Evolutionary conservation across 2,888 invertebrate genomes (phyloP).

Genomic region (Ferdinandea cuprea): DNA sequence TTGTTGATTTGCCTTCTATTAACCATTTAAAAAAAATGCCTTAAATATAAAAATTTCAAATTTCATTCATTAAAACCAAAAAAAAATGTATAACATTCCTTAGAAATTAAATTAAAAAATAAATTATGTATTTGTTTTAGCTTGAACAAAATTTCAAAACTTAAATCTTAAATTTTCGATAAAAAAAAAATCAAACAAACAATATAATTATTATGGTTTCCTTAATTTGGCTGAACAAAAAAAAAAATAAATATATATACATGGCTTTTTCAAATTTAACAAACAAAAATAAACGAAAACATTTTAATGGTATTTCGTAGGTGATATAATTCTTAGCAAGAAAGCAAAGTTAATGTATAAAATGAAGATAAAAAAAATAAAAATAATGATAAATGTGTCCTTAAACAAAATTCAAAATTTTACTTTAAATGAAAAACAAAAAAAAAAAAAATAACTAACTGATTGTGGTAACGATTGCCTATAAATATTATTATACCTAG

Average conservation of each 20-base stretch:
- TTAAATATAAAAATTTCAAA: conserved; percentile 53
- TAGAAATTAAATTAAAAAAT: conserved; percentile 51
- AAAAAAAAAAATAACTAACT: conserved; percentile 43
- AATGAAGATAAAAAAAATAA: conserved; percentile 15
- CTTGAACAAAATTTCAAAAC: conserved; percentile 35
- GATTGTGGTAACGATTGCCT: conserved; percentile 72
- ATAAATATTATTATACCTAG: conserved; percentile 73
- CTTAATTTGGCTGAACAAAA: conserved; percentile 50
- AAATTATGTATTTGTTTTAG: conserved; percentile 22
- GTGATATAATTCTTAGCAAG: conserved; percentile 71
- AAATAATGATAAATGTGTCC: conserved; percentile 66
- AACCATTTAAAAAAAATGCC: conserved; percentile 50
- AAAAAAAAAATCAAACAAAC: conserved; percentile 9
- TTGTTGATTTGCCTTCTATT: conserved; percentile 67
- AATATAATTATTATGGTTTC: conserved; percentile 39
- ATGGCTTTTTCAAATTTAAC: conserved; percentile 14
- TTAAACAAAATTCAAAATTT: conserved; percentile 72
- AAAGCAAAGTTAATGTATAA: conserved; percentile 19
- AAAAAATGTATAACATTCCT: conserved; percentile 64
- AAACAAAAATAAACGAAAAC: conserved; percentile 53
- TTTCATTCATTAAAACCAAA: conserved; percentile 37
- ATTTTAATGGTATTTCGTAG: conserved; percentile 70
- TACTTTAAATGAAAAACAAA: conserved; percentile 41
- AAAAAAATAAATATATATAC: conserved; percentile 26
- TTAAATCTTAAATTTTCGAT: conserved; percentile 49